Conservation (phyloP, 2,113 vertebrate species). For the Azemiops feae region DNA sequence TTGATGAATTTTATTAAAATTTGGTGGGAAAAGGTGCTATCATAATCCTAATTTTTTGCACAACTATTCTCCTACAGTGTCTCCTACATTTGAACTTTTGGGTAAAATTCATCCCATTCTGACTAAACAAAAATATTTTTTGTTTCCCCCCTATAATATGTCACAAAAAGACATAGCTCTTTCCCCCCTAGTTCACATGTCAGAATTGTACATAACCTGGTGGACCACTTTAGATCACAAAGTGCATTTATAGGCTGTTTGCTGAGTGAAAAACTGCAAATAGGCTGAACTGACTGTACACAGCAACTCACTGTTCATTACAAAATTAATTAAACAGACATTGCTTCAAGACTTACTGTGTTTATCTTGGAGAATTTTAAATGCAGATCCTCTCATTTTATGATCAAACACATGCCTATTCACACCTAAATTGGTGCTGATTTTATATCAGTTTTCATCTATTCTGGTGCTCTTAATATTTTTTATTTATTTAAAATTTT, state of each 20-base stretch:
- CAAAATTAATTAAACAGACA: not conserved
- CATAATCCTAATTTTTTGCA: not conserved
- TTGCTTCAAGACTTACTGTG: not conserved
- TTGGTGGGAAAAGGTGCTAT: not conserved
- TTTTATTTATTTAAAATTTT: not conserved
- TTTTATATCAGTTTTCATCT: slow-evolving; percentile 1
- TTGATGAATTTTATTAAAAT: not conserved
- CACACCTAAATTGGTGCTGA: not conserved
- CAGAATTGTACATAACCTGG: not conserved
- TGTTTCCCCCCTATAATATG: not conserved
- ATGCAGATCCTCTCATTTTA: not conserved
- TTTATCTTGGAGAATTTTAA: not conserved
- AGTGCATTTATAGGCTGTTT: not conserved
- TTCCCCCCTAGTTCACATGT: not conserved
- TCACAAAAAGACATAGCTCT: not conserved
- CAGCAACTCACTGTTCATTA: not conserved
- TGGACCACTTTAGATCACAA: not conserved
- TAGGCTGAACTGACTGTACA: not conserved
- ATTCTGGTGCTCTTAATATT: not conserved
- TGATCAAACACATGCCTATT: not conserved
- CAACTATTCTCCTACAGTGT: not conserved
- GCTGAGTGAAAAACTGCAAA: not conserved
- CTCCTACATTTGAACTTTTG: not conserved
- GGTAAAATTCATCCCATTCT: not conserved
- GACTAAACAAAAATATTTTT: not conserved